Conservation (phyloP, 2,888 invertebrate genomes). For the Nephrotoma appendiculata region DNA sequence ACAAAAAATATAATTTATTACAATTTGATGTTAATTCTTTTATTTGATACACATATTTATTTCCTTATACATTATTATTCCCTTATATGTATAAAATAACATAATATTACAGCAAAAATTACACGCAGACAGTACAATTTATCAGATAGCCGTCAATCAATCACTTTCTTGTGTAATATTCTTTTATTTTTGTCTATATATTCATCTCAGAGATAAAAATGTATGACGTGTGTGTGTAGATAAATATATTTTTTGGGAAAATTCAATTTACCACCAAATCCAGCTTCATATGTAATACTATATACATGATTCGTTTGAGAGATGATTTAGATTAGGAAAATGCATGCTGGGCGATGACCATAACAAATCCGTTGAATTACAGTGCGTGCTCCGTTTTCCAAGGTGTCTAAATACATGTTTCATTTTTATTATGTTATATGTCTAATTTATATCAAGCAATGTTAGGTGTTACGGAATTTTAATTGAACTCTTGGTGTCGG, state of each 20-base stretch:
- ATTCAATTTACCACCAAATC: not conserved
- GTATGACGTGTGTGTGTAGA: not conserved
- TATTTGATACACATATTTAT: not conserved
- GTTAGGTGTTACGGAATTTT: no score
- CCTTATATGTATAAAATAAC: not conserved
- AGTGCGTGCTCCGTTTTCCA: no score
- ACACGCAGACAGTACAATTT: not conserved
- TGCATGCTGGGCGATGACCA: no score
- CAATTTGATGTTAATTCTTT: not conserved
- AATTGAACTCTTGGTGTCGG: no score
- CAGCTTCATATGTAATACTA: no score
- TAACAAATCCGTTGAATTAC: no score
- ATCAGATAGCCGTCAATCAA: not conserved
- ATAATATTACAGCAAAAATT: not conserved
- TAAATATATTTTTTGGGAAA: not conserved
- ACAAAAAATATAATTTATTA: not conserved
- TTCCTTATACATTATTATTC: not conserved
- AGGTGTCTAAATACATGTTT: no score
- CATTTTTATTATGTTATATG: no score
- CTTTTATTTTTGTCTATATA: not conserved
- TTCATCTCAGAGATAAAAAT: not conserved
- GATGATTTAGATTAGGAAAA: no score
- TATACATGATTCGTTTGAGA: no score
- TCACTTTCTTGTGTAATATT: not conserved
- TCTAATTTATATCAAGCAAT: no score